phyloP scores from a whole-genome alignment of 1,140 invertebrate species.

The Stratiolaelaps scimitus region DNA sequence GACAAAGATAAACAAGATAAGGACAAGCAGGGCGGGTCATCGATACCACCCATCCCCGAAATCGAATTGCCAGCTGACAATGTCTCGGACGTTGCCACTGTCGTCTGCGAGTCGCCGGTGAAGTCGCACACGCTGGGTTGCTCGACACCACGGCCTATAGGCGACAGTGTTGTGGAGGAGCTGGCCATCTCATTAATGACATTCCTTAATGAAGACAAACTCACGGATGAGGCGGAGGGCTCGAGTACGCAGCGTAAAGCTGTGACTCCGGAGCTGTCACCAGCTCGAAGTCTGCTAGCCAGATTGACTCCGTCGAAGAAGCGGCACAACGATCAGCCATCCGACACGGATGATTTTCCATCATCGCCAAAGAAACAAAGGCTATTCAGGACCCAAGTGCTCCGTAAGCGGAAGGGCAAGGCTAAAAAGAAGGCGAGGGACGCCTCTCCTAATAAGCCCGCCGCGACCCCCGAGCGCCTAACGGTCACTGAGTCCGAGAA shows the following conservation, averaged over 20 bases:
- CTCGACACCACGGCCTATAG: conserved; percentile 2
- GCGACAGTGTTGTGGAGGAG: conserved; percentile 15
- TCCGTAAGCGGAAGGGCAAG: background rate
- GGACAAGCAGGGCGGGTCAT: background rate
- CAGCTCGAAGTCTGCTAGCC: background rate
- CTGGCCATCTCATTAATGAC: conserved; percentile 22
- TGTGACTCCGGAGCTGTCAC: background rate
- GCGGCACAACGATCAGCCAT: background rate
- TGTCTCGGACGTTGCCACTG: conserved; percentile 17
- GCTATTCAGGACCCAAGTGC: conserved; percentile 12
- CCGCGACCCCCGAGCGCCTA: background rate
- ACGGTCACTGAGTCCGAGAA: background rate
- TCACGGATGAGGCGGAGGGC: background rate
- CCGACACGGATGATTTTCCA: background rate
- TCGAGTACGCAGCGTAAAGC: background rate
- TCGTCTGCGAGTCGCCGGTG: conserved; percentile 17
- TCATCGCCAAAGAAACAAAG: conserved; percentile 28
- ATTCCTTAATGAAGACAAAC: conserved; percentile 19
- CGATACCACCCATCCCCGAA: conserved; percentile 11
- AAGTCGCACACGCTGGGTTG: conserved; percentile 18
- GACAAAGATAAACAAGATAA: background rate
- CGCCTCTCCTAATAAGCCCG: background rate
- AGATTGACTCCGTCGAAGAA: background rate
- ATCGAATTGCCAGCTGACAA: conserved; percentile 8
- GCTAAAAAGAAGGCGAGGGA: background rate